These are phyloP conservation scores for Sminthopsis crassicaudata DNA, from an alignment of 2,113 vertebrate genomes.

Conservation along the genomic window DNA sequence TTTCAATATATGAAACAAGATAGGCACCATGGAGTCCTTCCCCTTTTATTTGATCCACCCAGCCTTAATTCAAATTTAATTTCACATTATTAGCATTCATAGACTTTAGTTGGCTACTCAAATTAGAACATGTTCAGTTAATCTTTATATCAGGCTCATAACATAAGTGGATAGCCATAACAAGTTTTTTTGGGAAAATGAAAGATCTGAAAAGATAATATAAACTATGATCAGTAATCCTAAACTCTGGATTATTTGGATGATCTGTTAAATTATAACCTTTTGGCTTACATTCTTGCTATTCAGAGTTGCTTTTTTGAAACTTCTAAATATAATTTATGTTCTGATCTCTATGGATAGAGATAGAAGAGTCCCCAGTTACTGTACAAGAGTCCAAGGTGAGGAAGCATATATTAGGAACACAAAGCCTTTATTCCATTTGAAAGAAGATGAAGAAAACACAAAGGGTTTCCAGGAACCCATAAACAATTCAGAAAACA, in stretches of 20 bases:
- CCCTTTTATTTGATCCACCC: background rate
- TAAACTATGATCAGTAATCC: background rate
- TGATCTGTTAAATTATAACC: too few species aligned
- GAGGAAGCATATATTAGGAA: background rate
- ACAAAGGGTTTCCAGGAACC: background rate
- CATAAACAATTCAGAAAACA: background rate
- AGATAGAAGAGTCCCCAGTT: background rate
- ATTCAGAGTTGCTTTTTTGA: background rate
- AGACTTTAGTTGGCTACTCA: background rate
- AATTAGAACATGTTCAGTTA: background rate
- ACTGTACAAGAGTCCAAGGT: background rate
- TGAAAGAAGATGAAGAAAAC: background rate
- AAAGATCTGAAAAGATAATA: background rate
- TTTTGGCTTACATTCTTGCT: background rate
- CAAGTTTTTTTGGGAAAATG: slow-evolving; percentile 6
- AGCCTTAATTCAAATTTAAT: background rate
- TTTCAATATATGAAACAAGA: background rate
- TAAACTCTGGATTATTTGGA: background rate
- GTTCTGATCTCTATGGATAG: background rate
- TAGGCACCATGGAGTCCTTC: background rate
- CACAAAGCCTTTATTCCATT: background rate
- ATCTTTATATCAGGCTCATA: background rate
- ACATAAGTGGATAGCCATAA: background rate
- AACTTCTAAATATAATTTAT: background rate
- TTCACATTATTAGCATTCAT: background rate